Conservation (phyloP, 2,797 vertebrate genomes). For the Meda fulgida region DNA sequence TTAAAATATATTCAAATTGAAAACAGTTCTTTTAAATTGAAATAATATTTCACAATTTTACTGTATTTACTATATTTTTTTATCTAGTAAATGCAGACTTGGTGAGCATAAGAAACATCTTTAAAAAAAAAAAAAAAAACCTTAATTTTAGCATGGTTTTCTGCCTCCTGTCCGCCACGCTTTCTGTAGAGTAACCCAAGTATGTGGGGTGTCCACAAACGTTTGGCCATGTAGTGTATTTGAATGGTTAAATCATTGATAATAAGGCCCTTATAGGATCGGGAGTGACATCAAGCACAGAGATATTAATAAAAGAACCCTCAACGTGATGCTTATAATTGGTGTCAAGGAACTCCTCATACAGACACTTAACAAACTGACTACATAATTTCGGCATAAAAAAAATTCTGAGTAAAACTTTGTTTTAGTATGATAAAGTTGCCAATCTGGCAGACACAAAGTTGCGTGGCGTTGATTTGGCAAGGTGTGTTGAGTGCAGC, state of each 20-base stretch:
- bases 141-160: neutral
- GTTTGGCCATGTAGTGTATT: neutral
- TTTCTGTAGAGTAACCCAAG: neutral
- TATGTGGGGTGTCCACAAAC: neutral
- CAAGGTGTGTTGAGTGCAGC: neutral
- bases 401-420: neutral
- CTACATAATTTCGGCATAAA: conserved; percentile 2
- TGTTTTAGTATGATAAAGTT: neutral
- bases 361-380: neutral
- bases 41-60: too few species aligned
- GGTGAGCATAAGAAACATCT: too few species aligned
- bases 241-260: conserved; percentile 45
- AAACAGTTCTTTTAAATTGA: too few species aligned
- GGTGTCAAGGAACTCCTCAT: neutral
- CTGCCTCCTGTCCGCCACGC: neutral
- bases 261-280: conserved; percentile 63
- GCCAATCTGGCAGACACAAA: neutral
- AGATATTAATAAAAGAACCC: conserved; percentile 54
- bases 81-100: too few species aligned
- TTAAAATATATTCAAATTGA: too few species aligned
- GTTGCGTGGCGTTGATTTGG: neutral
- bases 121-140: too few species aligned
- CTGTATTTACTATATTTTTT: too few species aligned
- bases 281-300: neutral
- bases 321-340: conserved; percentile 31